Base-by-base conservation (phyloP, 2,888 invertebrate genomes). In the Mechanitis mazaeus region DNA sequence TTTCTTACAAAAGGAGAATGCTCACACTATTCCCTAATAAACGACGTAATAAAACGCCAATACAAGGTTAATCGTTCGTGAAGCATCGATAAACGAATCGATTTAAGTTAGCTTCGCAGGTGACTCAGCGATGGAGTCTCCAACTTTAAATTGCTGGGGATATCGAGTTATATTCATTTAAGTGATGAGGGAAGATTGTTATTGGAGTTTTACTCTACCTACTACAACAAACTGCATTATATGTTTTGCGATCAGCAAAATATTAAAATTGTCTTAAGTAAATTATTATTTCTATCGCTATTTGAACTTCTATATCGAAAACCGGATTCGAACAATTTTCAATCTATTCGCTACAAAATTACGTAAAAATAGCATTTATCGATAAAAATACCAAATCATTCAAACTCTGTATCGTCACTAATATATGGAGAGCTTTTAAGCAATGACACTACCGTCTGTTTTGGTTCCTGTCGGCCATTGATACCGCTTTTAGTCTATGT, bases 101-200 rank as follows among this genome's bases (percentile, higher is more conserved):
- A 87, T 89, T 85, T 84, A 88, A 87, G 86, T 89, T 89, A 74
- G 71, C 73, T 76, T 77, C 80, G 79, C 76, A 77, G 82, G 83
- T 85, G 87, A 85, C 81, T 84, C 77, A 76, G 76, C 75, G 74
- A 75, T 67, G 73, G 77, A 78, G 74, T 73, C 75, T 67, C 69
- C 75, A 89, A 89, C 84, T 89, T 89, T 89, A 89, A 88, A 88
- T 89, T 89, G 87, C 84, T 80, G 78, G 75, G 80, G 80, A 83
- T 84, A 85, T 87, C 63, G 59, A 62, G 61, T 68, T 67, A 66
- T 67, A 69, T 70, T 67, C 65, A 69, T 67, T 70, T 69, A 70
- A 65, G 64, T 65, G 68, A 68, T 64, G 63, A 70, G 66, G 64
- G 64, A 61, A 60, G 56, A 53, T 35, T 33, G 61, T 64, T 67